Base-by-base conservation (phyloP, 1,140 invertebrate genomes). In the Drosophila bifasciata region DNA sequence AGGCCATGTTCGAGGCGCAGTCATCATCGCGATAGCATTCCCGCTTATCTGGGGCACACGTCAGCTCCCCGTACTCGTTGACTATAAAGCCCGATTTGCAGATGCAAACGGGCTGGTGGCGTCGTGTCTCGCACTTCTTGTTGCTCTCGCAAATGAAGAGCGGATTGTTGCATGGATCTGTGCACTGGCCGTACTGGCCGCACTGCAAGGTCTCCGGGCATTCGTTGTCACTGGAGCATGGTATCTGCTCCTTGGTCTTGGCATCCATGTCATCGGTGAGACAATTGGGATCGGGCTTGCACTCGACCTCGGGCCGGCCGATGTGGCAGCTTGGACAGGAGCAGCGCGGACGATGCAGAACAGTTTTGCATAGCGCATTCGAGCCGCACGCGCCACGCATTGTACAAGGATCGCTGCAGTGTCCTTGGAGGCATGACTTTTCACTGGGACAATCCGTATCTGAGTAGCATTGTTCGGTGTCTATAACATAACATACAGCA, bases 401-500 rank as follows among this genome's bases (percentile, higher is more conserved):
- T 78, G 94, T 95, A 93, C 97, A 98, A 72, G 97, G 97, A 93
- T 98, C 96, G 92, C 96, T 94, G 92, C 97, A 98, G 92, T 95
- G 93, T 90, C 94, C 94, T 92, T 96, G 95, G 92, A 97, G 95
- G 94, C 97, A 98, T 90, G 96, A 96, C 93, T 97, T 96, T 92
- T 97, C 96, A 92, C 95, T 95, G 68, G 96, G 94, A 93, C 97
- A 98, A 93, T 97, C 96, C 93, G 94, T 94, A 94, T 98, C 96
- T 92, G 95, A 95, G 92, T 95, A 95, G 93, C 97, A 98, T 94
- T 97, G 95, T 93, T 91, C 89, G 89, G 95, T 95, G 93, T 96
- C 96, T 97, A 94, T 74, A 89, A 84, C 40, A 63, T 84, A 64
- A 84, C 53, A 59, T 70, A 63, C 56, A 73, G 70, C 59, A 62